Percentiles rank a stretch among this genome's conserved stretches.
Conservation (phyloP, 2,797 vertebrate species). For the Cetoscarus ocellatus region DNA sequence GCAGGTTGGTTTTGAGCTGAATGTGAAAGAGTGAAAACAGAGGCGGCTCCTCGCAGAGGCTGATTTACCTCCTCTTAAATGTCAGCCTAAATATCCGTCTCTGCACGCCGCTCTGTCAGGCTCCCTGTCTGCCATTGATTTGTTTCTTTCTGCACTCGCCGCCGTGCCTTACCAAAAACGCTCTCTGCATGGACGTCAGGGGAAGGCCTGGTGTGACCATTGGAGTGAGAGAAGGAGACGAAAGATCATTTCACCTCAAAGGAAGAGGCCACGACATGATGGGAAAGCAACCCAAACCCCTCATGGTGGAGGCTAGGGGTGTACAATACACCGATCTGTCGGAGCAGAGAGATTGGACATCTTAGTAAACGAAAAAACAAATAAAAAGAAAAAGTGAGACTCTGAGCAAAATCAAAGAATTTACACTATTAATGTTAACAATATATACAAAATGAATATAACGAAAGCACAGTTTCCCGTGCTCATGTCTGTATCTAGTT, state of each 20-base stretch:
- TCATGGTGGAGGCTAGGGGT: too few relatives aligned
- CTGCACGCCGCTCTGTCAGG: slow-evolving; percentile 20
- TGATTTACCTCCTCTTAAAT: slow-evolving; percentile 66
- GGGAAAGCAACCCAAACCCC: too few relatives aligned
- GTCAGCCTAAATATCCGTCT: slow-evolving; percentile 69
- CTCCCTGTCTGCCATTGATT: slow-evolving; percentile 66
- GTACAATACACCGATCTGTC: too few relatives aligned
- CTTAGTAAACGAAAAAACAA: too few relatives aligned
- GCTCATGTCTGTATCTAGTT: too few relatives aligned
- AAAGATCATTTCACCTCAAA: slow-evolving; percentile 13
- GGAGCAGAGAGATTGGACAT: too few relatives aligned
- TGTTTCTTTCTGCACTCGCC: slow-evolving; percentile 45
- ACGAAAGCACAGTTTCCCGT: too few relatives aligned
- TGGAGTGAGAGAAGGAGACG: slow-evolving; percentile 32
- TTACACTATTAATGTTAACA: too few relatives aligned
- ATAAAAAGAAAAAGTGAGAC: too few relatives aligned
- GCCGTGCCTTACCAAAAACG: slow-evolving; percentile 65
- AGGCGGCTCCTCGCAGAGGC: slow-evolving; percentile 12
- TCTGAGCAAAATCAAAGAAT: too few relatives aligned
- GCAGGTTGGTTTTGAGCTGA: slow-evolving; percentile 21
- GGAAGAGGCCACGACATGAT: slow-evolving; percentile 19
- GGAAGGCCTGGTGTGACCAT: slow-evolving; percentile 45
- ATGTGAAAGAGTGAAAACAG: slow-evolving; percentile 17
- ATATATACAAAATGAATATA: too few relatives aligned
- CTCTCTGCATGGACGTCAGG: slow-evolving; percentile 46